Base-by-base conservation (phyloP, 2,888 invertebrate species). In the Chaetoderma sp. region DNA sequence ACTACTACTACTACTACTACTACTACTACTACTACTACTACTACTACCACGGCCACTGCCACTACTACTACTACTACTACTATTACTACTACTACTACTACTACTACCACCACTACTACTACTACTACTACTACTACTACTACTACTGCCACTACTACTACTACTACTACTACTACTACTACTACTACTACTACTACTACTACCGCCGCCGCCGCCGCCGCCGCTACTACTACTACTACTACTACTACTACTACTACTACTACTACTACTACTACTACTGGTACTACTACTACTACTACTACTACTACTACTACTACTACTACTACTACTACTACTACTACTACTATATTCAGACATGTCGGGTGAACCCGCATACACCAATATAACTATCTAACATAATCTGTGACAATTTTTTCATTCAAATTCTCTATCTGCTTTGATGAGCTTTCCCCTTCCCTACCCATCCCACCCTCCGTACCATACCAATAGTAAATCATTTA, bases 171-270 rank as follows among this genome's bases (percentile, higher is more conserved):
- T 58, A 58, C 49, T 58, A 58, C 58, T 54, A 5, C 50, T 21
- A 58, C 58, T 58, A 58, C 58, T 54, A 58, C 58, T 58, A 58
- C 58, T 58, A 58, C 58, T 58, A 58, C 58, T 58, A 58, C 58
- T 58, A 58, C 58, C 44, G 44, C 47, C 44, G 44, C 58, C 44
- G 44, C 58, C 44, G 44, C 58, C 33, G 44, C 58, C 44, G 44
- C 58, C 33, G 44, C 58, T 58, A 58, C 49, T 58, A 58, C 58
- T 58, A 10, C 50, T 52, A 58, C 58, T 58, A 58, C 58, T 54
- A 58, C 58, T 58, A 58, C 52, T 58, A 55, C 27, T 42, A 55
- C 55, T 55, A 55, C 55, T 55, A 55, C 55, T 55, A 55, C 55
- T 55, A 55, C 55, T 44, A 55, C 55, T 33, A 55, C 55, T 55